Percentiles rank a stretch among this genome's conserved stretches.
phyloP scores from a whole-genome alignment of 2,888 invertebrate genomes.

The Candidula unifasciata region DNA sequence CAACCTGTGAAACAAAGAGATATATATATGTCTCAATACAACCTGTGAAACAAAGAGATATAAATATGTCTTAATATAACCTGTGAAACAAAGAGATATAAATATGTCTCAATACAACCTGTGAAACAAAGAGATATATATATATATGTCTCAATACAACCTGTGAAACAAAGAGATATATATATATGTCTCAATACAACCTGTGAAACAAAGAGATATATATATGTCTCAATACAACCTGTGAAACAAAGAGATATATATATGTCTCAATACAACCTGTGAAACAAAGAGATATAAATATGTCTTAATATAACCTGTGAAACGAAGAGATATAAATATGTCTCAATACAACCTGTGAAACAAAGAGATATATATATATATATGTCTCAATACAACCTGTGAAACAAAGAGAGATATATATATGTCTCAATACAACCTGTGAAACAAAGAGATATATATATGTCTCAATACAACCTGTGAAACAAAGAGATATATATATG shows the following conservation, averaged over 20 bases:
- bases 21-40: slow-evolving; percentile 55
- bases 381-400: slow-evolving; percentile 63
- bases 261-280: slow-evolving; percentile 63
- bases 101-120: slow-evolving; percentile 65
- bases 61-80: too few relatives aligned
- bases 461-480: slow-evolving; percentile 62
- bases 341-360: slow-evolving; percentile 61
- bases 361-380: slow-evolving; percentile 22
- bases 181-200: too few relatives aligned
- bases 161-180: slow-evolving; percentile 56
- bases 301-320: slow-evolving; percentile 62
- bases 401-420: slow-evolving; percentile 43
- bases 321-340: slow-evolving; percentile 35
- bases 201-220: slow-evolving; percentile 56
- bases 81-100: slow-evolving; percentile 56
- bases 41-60: slow-evolving; percentile 57
- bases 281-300: slow-evolving; percentile 44
- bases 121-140: slow-evolving; percentile 45
- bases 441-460: slow-evolving; percentile 44
- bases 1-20: slow-evolving; percentile 57
- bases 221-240: slow-evolving; percentile 65
- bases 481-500: slow-evolving; percentile 35
- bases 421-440: slow-evolving; percentile 63
- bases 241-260: slow-evolving; percentile 45
- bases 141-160: too few relatives aligned